A percentile compares a stretch with the other conserved stretches of the same genome.
Conservation (phyloP, 2,797 vertebrate species). For the Danio jaintianensis region DNA sequence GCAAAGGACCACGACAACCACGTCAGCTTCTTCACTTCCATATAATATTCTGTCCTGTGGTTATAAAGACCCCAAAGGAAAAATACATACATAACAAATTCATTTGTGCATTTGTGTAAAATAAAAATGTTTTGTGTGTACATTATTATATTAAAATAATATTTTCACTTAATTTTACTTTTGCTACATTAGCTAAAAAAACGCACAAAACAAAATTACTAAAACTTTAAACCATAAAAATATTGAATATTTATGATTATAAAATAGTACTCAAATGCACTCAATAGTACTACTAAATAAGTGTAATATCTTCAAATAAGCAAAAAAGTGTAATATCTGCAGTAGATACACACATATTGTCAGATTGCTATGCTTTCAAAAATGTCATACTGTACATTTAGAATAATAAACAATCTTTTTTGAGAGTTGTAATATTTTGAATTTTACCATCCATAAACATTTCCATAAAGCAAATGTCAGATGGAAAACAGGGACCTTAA, state of each 20-base stretch:
- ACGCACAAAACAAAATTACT: no score
- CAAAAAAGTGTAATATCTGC: neutral
- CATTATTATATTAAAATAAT: no score
- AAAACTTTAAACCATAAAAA: no score
- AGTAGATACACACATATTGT: neutral
- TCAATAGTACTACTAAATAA: no score
- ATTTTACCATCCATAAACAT: neutral
- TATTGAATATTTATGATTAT: no score
- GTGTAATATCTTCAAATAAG: no score
- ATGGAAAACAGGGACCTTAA: constrained; percentile 18
- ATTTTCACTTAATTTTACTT: no score
- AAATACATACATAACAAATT: no score
- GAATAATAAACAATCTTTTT: neutral
- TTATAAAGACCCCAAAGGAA: neutral
- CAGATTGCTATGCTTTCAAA: neutral
- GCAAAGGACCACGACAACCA: neutral
- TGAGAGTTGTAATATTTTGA: neutral
- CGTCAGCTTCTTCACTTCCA: neutral
- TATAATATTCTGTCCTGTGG: neutral
- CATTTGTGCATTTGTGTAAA: no score
- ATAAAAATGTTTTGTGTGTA: no score
- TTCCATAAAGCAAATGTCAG: constrained; percentile 30
- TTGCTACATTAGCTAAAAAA: no score
- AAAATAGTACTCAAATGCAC: no score
- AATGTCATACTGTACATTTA: neutral